Evolutionary conservation across 64 coral and sea anemone species (phyloP).

Genomic region (Catalaphyllia jardinei): DNA sequence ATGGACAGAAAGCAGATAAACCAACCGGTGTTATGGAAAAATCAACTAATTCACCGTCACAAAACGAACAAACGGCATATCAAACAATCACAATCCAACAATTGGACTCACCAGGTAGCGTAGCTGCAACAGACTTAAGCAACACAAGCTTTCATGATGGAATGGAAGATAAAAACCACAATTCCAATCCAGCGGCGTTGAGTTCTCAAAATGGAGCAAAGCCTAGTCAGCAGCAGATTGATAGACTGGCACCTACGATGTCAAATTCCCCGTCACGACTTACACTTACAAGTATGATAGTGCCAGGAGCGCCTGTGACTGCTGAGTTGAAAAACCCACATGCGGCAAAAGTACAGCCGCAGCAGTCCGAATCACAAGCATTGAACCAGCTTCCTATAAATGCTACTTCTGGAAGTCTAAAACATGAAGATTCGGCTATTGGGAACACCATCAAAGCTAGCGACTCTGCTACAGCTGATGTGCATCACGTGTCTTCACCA

Average conservation of each 20-base stretch:
- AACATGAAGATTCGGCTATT: not conserved
- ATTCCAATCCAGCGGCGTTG: not conserved
- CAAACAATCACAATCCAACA: not conserved
- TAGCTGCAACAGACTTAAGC: not conserved
- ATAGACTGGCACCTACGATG: not conserved
- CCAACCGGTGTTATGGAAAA: not conserved
- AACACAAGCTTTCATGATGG: not conserved
- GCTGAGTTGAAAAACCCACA: not conserved
- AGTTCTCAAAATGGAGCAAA: not conserved
- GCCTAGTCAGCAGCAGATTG: not conserved
- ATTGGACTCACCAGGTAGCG: not conserved
- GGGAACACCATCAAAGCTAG: not conserved
- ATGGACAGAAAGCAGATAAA: not conserved
- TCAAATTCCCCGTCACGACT: not conserved
- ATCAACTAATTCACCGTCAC: not conserved
- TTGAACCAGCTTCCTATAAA: not conserved
- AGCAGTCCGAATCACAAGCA: not conserved
- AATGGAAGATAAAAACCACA: too few species aligned
- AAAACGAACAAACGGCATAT: not conserved
- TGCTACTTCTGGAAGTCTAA: not conserved
- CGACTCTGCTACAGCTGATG: not conserved
- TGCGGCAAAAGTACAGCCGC: not conserved
- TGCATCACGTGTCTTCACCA: constrained; percentile 8
- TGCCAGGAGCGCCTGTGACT: too few species aligned
- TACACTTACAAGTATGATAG: not conserved